Evolutionary conservation across 2,797 vertebrate genomes (phyloP), one percentile per base, ranked within the genome.

Genomic region (Alca torda): DNA sequence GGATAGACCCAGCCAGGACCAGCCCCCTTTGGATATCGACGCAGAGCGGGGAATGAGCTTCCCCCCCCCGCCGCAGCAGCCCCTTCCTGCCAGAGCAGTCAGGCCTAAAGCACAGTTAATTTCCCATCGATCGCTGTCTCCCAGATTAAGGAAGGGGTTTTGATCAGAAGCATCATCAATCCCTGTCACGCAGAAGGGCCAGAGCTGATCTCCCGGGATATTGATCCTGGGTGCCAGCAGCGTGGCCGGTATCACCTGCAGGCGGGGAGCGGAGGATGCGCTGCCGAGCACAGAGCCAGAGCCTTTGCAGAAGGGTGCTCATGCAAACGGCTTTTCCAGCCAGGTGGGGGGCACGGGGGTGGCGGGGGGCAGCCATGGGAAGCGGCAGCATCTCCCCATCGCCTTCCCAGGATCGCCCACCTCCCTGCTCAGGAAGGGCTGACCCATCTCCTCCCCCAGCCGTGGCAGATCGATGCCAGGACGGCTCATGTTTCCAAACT

Each of bases 71-170:
- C 7, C 3, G 0, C 31, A 4, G 5, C 65, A 76, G 85, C 70
- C 86, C 89, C 57, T 53, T 87, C 60, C 51, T 48, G 54, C 85
- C 18, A 14, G 48, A 90, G 89, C 80, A 10, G 33, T 46, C 88
- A 64, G 37, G 41, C 87, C 77, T 53, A 45, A 79, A 84, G 61
- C 90, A 17, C 78, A 78, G 96, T 61, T 82, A 48, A 97, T 94
- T 93, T 93, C 79, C 92, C 79, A 95, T 91, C 10, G 82, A 94
- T 54, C 10, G 46, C 85, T 92, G 90, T 68, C 92, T 96, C 72
- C 82, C 17, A 13, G 83, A 75, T 84, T 78, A 72, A 60, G 70
- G 85, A 45, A 75, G 21, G 35, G 69, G 37, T 89, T 96, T 92
- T 94, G 96, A 96, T 91, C 59, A 26, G 53, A 53, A 48, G 6